Conservation (phyloP, 2,888 invertebrate species). For the Sesia apiformis region DNA sequence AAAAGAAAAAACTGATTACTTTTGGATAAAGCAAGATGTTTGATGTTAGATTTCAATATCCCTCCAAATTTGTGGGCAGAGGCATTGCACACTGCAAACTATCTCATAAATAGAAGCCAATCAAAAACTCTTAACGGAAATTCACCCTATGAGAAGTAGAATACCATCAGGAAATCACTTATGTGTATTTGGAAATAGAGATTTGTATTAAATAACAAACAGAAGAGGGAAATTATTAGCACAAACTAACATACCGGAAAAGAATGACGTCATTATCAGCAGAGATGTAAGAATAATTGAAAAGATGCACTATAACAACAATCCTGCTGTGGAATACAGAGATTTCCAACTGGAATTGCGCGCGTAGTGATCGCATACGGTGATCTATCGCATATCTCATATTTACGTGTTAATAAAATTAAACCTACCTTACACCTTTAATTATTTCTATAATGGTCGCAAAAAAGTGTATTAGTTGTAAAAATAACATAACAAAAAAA, state of each 20-base stretch:
- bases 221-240: slow-evolving; percentile 3
- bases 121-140: not conserved
- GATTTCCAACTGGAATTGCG: too few relatives aligned
- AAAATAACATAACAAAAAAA: too few relatives aligned
- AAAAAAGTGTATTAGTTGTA: too few relatives aligned
- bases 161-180: slow-evolving; percentile 4
- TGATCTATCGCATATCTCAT: too few relatives aligned
- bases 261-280: not conserved
- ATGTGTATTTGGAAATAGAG: slow-evolving; percentile 6
- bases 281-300: slow-evolving; percentile 1
- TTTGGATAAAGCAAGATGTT: slow-evolving; percentile 4
- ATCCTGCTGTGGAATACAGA: not conserved
- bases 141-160: slow-evolving; percentile 4
- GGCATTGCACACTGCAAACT: slow-evolving; percentile 6
- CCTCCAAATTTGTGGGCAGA: slow-evolving; percentile 6
- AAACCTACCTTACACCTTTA: too few relatives aligned
- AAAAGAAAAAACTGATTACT: slow-evolving; percentile 5
- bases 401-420: too few relatives aligned
- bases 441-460: too few relatives aligned
- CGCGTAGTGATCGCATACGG: too few relatives aligned
- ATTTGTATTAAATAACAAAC: slow-evolving; percentile 4
- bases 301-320: slow-evolving; percentile 1
- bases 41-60: slow-evolving; percentile 2
- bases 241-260: slow-evolving; percentile 2
- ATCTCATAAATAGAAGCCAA: slow-evolving; percentile 4